A percentile compares a stretch with the other conserved stretches of the same genome.
phyloP scores from a whole-genome alignment of 2,113 vertebrate species.

The Danionella cerebrum region DNA sequence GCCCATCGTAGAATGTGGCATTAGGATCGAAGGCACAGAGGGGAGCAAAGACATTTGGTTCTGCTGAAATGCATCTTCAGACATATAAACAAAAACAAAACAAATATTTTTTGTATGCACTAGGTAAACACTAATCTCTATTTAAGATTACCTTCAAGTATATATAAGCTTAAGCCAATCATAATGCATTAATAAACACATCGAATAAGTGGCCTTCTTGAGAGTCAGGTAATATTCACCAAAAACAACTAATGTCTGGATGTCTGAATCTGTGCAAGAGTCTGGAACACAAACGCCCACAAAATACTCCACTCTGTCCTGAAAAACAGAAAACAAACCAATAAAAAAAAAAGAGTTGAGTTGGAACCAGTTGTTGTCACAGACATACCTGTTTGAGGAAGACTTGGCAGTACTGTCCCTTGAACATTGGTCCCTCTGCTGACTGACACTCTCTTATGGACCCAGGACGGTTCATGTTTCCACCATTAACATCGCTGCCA shows the following conservation, averaged over 20 bases:
- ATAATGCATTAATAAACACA: background rate
- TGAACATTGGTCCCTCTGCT: constrained; percentile 51
- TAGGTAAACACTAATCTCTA: background rate
- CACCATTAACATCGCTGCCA: constrained; percentile 68
- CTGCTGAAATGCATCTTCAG: constrained; percentile 62
- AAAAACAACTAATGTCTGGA: constrained; percentile 55
- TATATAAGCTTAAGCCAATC: background rate
- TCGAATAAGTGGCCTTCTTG: background rate
- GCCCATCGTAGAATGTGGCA: constrained; percentile 53
- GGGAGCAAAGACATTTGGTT: constrained; percentile 60
- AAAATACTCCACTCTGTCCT: constrained; percentile 66
- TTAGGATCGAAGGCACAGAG: constrained; percentile 60
- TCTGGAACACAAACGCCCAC: constrained; percentile 75
- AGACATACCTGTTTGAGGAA: constrained; percentile 63
- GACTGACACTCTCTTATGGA: constrained; percentile 67
- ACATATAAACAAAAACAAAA: constrained; percentile 3
- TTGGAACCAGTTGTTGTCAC: too few species aligned
- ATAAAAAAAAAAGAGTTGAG: background rate
- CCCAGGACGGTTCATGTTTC: constrained; percentile 70
- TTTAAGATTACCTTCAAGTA: background rate
- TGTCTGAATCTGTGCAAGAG: constrained; percentile 69
- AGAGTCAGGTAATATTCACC: constrained; percentile 52
- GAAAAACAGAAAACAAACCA: background rate
- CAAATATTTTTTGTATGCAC: background rate
- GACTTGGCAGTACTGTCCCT: constrained; percentile 73